Conservation (phyloP, 2,797 vertebrate genomes). For the Characodon lateralis region DNA sequence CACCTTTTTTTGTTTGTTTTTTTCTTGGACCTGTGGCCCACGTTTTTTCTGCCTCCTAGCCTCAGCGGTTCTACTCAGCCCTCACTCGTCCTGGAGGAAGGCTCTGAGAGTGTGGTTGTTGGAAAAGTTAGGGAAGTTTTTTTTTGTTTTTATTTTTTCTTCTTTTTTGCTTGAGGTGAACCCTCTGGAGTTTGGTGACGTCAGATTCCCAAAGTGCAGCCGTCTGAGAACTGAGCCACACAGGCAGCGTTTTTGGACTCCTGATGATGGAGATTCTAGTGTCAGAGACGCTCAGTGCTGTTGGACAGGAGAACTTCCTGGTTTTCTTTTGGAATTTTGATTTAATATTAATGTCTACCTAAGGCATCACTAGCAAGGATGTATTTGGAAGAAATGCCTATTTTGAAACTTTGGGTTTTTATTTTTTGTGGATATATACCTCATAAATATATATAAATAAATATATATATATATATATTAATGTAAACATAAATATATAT, state of each 20-base stretch:
- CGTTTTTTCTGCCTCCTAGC: conserved; percentile 24
- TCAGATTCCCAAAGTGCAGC: conserved; percentile 45
- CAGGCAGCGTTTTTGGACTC: conserved; percentile 65
- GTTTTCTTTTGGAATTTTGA: conserved; percentile 67
- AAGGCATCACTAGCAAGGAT: conserved; percentile 59
- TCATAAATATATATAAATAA: conserved; percentile 83
- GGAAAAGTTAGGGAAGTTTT: conserved; percentile 28
- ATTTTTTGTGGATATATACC: conserved; percentile 83
- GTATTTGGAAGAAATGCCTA: conserved; percentile 70
- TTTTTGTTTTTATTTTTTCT: conserved; percentile 50
- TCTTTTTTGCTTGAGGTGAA: conserved; percentile 56
- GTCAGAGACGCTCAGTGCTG: conserved; percentile 57
- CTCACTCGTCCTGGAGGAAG: conserved; percentile 18
- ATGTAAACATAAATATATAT: conserved; percentile 84
- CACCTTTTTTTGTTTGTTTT: conserved; percentile 80
- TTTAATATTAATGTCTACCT: conserved; percentile 74
- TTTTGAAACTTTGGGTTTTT: conserved; percentile 70
- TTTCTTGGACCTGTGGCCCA: conserved; percentile 75
- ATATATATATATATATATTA: conserved; percentile 82
- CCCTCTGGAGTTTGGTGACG: conserved; percentile 58
- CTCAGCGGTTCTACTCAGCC: conserved; percentile 52
- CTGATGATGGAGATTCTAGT: conserved; percentile 49
- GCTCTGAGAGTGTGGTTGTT: conserved; percentile 62
- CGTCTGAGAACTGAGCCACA: conserved; percentile 40
- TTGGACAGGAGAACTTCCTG: conserved; percentile 63